phyloP scores from a whole-genome alignment of 2,797 vertebrate species.

The Cuculus canorus region DNA sequence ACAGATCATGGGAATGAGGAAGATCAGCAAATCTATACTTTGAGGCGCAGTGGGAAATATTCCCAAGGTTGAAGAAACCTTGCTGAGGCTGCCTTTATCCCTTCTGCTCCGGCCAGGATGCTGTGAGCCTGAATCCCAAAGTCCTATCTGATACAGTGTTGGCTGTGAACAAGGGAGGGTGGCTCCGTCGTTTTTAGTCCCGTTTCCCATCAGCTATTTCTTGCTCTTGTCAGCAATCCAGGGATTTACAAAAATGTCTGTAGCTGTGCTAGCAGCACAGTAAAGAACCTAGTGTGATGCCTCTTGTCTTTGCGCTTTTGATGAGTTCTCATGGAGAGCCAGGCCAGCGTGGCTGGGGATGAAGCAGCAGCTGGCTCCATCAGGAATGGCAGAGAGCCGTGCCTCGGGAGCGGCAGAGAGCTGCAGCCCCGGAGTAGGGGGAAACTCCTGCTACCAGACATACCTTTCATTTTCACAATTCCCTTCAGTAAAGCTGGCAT shows the following conservation, averaged over 20 bases:
- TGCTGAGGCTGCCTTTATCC: not conserved
- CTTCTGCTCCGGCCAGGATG: not conserved
- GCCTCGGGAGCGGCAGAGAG: fast-evolving
- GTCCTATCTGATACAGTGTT: fast-evolving
- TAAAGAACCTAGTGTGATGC: fast-evolving
- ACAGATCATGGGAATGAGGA: not conserved
- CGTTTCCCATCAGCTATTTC: not conserved
- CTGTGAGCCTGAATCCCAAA: not conserved
- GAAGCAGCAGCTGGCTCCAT: not conserved
- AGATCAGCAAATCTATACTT: not conserved
- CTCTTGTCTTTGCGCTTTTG: not conserved
- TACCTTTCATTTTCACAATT: not conserved
- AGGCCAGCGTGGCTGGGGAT: fast-evolving
- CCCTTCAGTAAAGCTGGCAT: not conserved
- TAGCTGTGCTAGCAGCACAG: no score
- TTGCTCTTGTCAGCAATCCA: not conserved
- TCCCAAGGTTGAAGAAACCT: not conserved
- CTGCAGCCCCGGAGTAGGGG: not conserved
- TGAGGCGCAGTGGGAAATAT: not conserved
- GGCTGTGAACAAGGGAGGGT: not conserved
- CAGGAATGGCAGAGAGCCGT: not conserved
- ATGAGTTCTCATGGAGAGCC: not conserved
- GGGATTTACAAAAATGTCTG: not conserved
- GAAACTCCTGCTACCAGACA: not conserved
- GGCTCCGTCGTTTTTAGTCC: not conserved